Evolutionary conservation across 2,113 vertebrate species (phyloP).

Genomic region (Xenopus laevis): DNA sequence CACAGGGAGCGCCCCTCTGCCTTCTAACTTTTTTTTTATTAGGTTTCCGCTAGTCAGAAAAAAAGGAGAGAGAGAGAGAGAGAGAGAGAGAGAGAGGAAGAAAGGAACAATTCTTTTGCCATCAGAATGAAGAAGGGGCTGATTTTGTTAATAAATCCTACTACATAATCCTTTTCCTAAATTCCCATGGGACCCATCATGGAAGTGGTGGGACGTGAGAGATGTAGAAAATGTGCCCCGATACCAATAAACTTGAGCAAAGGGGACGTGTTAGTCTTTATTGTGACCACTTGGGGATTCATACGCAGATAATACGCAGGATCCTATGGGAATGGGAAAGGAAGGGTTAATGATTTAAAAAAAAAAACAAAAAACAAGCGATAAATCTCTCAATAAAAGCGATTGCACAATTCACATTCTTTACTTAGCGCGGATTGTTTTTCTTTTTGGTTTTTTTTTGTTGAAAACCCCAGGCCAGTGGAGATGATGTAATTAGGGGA

Average conservation of each 20-base stretch:
- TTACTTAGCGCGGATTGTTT: too few species aligned
- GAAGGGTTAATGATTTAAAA: neutral
- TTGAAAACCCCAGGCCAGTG: too few species aligned
- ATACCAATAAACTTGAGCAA: slow-evolving; percentile 3
- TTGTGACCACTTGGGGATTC: neutral
- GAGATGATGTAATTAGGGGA: too few species aligned
- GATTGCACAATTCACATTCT: too few species aligned
- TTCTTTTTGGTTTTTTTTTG: too few species aligned
- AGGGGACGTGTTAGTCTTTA: neutral
- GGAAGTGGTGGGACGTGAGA: slow-evolving; percentile 25
- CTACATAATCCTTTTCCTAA: slow-evolving; percentile 35
- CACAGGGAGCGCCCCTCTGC: slow-evolving; percentile 66
- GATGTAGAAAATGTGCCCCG: slow-evolving; percentile 9
- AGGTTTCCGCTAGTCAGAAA: slow-evolving; percentile 65
- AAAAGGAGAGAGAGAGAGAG: slow-evolving; percentile 7
- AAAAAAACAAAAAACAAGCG: too few species aligned
- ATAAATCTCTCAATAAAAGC: too few species aligned
- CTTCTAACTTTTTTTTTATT: slow-evolving; percentile 59
- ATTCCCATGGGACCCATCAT: slow-evolving; percentile 30
- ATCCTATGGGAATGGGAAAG: neutral
- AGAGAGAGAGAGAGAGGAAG: too few species aligned
- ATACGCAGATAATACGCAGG: neutral
- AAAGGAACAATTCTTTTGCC: slow-evolving; percentile 33
- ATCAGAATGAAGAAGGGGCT: neutral
- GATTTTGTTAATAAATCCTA: slow-evolving; percentile 42